Conservation (phyloP, 2,888 invertebrate species). For the Entomobrya multifasciata region DNA sequence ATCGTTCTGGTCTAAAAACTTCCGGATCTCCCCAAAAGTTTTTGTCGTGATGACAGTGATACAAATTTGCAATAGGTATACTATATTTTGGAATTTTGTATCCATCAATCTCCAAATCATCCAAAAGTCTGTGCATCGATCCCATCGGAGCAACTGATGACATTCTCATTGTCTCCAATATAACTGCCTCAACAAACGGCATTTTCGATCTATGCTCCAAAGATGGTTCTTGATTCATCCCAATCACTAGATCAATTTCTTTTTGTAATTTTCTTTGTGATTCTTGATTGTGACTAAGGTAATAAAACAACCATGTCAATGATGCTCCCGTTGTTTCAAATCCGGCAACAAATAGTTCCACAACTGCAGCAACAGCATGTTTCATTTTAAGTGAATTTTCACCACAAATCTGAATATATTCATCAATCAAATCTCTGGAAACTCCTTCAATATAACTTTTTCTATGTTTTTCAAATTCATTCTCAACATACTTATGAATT, state of each 20-base stretch:
- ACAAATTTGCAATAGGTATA: constrained; percentile 70
- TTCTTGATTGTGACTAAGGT: not conserved
- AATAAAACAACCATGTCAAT: not conserved
- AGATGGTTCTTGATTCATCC: not conserved
- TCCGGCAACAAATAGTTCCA: not conserved
- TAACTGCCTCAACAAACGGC: constrained; percentile 28
- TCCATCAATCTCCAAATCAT: constrained; percentile 5
- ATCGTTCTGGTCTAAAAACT: constrained; percentile 76
- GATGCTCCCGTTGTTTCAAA: not conserved
- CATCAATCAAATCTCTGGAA: not conserved
- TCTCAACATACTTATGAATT: not conserved
- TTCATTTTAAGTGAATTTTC: not conserved
- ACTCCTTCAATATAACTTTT: not conserved
- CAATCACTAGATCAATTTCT: not conserved
- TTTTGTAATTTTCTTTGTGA: not conserved
- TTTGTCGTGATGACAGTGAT: constrained; percentile 65
- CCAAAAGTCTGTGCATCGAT: constrained; percentile 57
- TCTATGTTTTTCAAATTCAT: not conserved
- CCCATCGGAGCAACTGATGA: constrained; percentile 68
- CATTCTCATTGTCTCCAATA: constrained; percentile 70
- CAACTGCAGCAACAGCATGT: not conserved
- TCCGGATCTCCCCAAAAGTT: constrained; percentile 76
- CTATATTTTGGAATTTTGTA: constrained; percentile 32
- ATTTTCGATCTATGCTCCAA: not conserved
- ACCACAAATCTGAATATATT: not conserved